A percentile compares a stretch with the other conserved stretches of the same genome.
phyloP scores from a whole-genome alignment of 2,113 vertebrate genomes.

The Anguilla rostrata region DNA sequence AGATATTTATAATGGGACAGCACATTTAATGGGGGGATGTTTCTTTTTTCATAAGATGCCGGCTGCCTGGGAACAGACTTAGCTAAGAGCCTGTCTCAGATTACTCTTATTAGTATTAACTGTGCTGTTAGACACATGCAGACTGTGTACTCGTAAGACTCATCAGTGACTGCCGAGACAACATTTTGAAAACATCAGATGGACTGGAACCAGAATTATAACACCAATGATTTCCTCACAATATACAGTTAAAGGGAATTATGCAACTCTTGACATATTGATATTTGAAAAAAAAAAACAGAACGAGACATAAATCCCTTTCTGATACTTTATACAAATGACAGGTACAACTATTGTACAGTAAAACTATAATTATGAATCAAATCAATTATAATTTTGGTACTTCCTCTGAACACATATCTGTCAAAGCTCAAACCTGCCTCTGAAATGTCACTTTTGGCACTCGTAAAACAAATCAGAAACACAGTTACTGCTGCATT shows the following conservation, averaged over 20 bases:
- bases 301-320: not conserved
- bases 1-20: not conserved
- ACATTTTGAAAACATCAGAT: not conserved
- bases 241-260: not conserved
- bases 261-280: no score
- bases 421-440: not conserved
- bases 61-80: not conserved
- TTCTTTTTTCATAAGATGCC: not conserved
- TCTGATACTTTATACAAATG: not conserved
- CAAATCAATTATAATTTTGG: not conserved
- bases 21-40: not conserved
- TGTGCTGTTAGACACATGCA: not conserved
- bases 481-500: not conserved
- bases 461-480: not conserved
- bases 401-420: not conserved
- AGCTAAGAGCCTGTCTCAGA: not conserved
- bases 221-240: not conserved
- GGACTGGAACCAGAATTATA: not conserved
- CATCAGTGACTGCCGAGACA: not conserved
- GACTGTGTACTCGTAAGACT: not conserved
- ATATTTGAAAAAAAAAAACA: no score
- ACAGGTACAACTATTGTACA: not conserved
- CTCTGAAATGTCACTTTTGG: not conserved
- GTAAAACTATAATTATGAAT: not conserved
- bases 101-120: not conserved